Conservation (phyloP, 2,113 vertebrate genomes). For the Sapajus apella region DNA sequence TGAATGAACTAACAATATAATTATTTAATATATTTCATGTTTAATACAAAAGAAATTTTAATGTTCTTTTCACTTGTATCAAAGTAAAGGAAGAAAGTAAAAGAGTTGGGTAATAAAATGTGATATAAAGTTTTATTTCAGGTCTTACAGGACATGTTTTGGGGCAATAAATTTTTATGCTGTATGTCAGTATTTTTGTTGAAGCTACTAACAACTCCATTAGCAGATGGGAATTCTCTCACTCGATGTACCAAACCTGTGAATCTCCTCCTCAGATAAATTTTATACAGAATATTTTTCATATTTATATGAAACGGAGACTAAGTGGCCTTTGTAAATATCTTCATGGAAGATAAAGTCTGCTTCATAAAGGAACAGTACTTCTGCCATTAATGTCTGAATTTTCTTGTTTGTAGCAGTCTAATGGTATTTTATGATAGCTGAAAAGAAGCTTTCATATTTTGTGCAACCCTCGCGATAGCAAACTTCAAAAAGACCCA, state of each 20-base stretch:
- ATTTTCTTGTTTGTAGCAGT: neutral
- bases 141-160: neutral
- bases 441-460: neutral
- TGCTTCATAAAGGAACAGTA: neutral
- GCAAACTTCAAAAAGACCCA: neutral
- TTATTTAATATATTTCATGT: neutral
- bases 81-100: constrained; percentile 22
- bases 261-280: neutral
- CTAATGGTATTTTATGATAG: neutral
- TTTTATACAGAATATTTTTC: neutral
- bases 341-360: neutral
- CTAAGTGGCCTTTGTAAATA: neutral
- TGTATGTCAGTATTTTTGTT: neutral
- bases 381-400: neutral
- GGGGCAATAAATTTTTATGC: constrained; percentile 31
- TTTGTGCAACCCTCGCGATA: neutral
- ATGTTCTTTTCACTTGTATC: neutral
- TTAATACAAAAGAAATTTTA: constrained; percentile 35
- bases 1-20: constrained; percentile 5
- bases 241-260: neutral
- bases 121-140: constrained; percentile 30
- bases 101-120: neutral
- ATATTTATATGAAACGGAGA: constrained; percentile 3
- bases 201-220: neutral
- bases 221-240: neutral